Percentiles rank a stretch among this genome's conserved stretches.
Conservation (phyloP, 1,140 invertebrate species). For the Penaeus indicus region DNA sequence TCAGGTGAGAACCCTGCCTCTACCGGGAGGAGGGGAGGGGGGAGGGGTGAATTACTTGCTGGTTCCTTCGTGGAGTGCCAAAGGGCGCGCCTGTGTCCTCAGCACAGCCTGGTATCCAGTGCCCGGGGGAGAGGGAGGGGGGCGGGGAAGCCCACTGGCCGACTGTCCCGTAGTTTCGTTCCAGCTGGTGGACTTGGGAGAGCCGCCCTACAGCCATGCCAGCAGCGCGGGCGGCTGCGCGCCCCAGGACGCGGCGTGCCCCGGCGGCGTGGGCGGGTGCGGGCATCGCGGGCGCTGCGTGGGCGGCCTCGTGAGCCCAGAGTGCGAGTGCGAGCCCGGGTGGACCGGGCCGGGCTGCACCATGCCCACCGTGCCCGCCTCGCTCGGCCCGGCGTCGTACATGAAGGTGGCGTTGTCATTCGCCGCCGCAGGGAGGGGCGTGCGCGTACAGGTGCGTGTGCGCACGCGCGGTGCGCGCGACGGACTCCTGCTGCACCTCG, state of each 20-base stretch:
- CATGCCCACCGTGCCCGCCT: slow-evolving; percentile 11
- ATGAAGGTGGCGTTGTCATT: slow-evolving; percentile 47
- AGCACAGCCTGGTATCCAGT: no score
- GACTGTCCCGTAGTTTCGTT: neutral
- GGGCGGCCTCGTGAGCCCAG: slow-evolving; percentile 27
- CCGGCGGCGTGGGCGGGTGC: slow-evolving; percentile 17
- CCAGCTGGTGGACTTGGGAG: slow-evolving; percentile 46
- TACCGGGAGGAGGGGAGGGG: neutral
- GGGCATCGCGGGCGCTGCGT: slow-evolving; percentile 29
- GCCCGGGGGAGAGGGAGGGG: no score
- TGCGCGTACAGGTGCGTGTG: slow-evolving; percentile 32
- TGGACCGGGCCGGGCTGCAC: slow-evolving; percentile 17
- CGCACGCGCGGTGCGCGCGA: neutral
- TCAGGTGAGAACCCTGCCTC: slow-evolving; percentile 46
- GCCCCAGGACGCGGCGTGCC: slow-evolving; percentile 40
- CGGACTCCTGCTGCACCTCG: slow-evolving; percentile 35
- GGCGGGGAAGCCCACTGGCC: no score
- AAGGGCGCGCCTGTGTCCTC: no score
- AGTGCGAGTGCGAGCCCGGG: slow-evolving; percentile 48
- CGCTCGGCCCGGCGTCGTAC: slow-evolving; percentile 26
- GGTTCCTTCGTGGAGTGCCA: no score
- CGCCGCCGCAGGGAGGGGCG: slow-evolving; percentile 9
- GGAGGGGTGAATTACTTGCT: no score
- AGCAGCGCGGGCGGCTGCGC: slow-evolving; percentile 31
- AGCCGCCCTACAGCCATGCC: slow-evolving; percentile 32